Percentiles rank a stretch among this genome's conserved stretches.
These are phyloP conservation scores for Channa argus DNA, from an alignment of 2,113 vertebrate genomes.

Conservation along the genomic window DNA sequence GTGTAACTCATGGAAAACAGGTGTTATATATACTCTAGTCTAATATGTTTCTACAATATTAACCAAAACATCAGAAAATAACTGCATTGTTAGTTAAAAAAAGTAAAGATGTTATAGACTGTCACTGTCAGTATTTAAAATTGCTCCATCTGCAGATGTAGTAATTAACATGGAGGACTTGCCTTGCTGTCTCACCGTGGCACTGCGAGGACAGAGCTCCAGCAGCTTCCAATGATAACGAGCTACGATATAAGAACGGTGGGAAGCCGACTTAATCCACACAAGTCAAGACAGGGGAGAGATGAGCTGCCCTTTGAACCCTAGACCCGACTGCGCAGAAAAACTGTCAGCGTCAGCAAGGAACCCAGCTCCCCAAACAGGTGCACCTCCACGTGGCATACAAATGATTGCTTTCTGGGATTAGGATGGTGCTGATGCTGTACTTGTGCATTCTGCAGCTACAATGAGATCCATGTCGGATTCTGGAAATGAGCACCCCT, in stretches of 20 bases:
- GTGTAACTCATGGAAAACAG: conserved; percentile 13
- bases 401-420: conserved; percentile 69
- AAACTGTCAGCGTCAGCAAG: conserved; percentile 70
- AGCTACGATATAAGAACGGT: conserved; percentile 51
- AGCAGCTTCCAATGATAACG: conserved; percentile 59
- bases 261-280: conserved; percentile 73
- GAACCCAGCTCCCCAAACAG: conserved; percentile 60
- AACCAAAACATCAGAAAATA: conserved; percentile 16
- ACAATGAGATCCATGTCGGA: conserved; percentile 32
- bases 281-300: conserved; percentile 68
- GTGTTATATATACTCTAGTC: neutral
- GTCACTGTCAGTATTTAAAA: conserved; percentile 38
- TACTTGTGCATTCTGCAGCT: conserved; percentile 44
- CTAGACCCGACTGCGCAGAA: conserved; percentile 35
- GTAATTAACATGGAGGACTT: conserved; percentile 51
- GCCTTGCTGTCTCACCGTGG: conserved; percentile 42
- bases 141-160: conserved; percentile 37
- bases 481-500: conserved; percentile 46
- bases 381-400: conserved; percentile 67
- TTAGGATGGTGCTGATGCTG: conserved; percentile 63
- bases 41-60: conserved; percentile 10
- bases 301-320: conserved; percentile 69
- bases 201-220: conserved; percentile 47
- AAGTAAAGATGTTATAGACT: conserved; percentile 1
- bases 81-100: neutral